Conservation (phyloP, 1,140 invertebrate genomes). For the Dinothrombium tinctorium region DNA sequence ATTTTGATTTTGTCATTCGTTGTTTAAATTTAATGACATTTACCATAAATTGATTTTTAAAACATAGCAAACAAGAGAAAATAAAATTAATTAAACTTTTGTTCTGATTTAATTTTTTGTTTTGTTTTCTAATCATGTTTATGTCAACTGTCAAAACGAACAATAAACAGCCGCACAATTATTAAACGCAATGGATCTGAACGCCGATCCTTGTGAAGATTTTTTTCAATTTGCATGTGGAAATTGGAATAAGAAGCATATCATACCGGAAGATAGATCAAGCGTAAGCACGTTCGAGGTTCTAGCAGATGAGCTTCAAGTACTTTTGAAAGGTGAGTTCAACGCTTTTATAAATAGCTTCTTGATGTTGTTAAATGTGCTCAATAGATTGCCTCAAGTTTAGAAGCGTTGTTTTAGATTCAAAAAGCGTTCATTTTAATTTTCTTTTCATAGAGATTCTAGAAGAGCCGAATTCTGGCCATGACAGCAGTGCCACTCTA, state of each 20-base stretch:
- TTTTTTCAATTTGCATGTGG: slow-evolving; percentile 77
- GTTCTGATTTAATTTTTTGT: not conserved
- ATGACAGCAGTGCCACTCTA: slow-evolving; percentile 19
- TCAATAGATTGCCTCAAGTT: too few relatives aligned
- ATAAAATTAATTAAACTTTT: too few relatives aligned
- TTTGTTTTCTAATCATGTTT: not conserved
- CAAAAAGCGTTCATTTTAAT: not conserved
- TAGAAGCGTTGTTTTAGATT: not conserved
- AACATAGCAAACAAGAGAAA: not conserved
- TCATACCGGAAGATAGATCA: slow-evolving; percentile 65
- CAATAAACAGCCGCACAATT: slow-evolving; percentile 44
- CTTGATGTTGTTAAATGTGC: too few relatives aligned
- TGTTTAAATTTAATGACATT: not conserved
- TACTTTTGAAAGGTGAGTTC: slow-evolving; percentile 41
- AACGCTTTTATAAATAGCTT: not conserved
- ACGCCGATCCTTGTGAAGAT: slow-evolving; percentile 52
- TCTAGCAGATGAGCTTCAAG: slow-evolving; percentile 56
- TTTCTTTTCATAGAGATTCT: slow-evolving; percentile 18
- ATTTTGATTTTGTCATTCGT: not conserved
- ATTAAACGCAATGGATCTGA: slow-evolving; percentile 54
- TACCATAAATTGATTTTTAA: not conserved
- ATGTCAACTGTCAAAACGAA: not conserved
- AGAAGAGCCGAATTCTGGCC: slow-evolving; percentile 17
- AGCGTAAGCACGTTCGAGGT: slow-evolving; percentile 72
- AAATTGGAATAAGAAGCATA: slow-evolving; percentile 62